Conservation (phyloP, 2,888 invertebrate species). For the Caenorhabditis sp. region DNA sequence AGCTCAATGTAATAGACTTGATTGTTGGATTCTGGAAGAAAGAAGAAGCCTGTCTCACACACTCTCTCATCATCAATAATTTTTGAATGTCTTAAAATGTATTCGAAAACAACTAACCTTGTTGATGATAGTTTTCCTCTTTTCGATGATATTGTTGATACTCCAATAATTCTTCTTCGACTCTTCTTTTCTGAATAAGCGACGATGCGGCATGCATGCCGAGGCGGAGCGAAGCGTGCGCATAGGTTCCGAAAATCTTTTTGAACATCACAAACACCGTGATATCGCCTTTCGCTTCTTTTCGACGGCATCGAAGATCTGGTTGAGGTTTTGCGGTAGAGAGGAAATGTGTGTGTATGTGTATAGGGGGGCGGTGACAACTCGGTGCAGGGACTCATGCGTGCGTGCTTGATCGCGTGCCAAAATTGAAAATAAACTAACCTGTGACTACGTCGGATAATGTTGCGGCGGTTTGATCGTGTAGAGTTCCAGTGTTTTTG, state of each 20-base stretch:
- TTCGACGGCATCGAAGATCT: slow-evolving; percentile 45
- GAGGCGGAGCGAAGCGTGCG: slow-evolving; percentile 36
- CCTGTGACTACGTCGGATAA: slow-evolving; percentile 61
- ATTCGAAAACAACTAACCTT: background rate
- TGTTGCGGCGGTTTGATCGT: slow-evolving; percentile 46
- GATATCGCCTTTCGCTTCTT: slow-evolving; percentile 40
- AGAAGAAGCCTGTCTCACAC: slow-evolving; percentile 11
- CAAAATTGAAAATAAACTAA: slow-evolving; percentile 42
- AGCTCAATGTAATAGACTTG: slow-evolving; percentile 35
- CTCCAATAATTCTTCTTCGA: background rate
- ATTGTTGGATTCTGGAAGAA: slow-evolving; percentile 3
- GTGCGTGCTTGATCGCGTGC: background rate
- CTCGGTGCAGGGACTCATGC: slow-evolving; percentile 22
- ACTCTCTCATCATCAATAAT: background rate
- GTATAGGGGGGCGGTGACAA: slow-evolving; percentile 9
- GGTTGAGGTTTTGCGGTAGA: slow-evolving; percentile 12
- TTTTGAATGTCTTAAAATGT: slow-evolving; percentile 15
- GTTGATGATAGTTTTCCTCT: slow-evolving; percentile 19
- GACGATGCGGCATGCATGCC: background rate
- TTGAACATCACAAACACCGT: slow-evolving; percentile 44
- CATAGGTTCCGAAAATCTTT: slow-evolving; percentile 42
- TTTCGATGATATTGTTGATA: slow-evolving; percentile 15
- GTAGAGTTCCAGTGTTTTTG: slow-evolving; percentile 60
- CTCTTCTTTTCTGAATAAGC: slow-evolving; percentile 2
- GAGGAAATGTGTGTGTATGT: slow-evolving; percentile 20